Conservation (phyloP, 2,888 invertebrate genomes). For the Lapara coniferarum region DNA sequence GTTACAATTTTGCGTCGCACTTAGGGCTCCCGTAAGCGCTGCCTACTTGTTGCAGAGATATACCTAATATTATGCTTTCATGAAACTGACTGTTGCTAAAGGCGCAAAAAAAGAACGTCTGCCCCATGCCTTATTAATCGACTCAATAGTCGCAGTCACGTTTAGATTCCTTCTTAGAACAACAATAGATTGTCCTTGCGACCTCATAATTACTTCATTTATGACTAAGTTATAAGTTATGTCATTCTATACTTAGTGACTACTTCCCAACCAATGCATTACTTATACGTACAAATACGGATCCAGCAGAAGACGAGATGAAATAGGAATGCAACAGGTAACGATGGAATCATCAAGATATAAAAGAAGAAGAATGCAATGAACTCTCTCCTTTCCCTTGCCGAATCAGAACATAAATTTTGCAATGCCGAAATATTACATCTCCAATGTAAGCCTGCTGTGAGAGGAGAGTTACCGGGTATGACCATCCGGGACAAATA, state of each 20-base stretch:
- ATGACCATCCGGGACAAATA: too few relatives aligned
- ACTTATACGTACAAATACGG: background rate
- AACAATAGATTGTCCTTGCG: constrained; percentile 12
- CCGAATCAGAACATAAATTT: too few relatives aligned
- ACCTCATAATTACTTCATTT: constrained; percentile 9
- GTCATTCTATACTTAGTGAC: background rate
- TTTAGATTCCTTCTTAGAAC: constrained; percentile 13
- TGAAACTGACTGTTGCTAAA: background rate
- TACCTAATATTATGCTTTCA: too few relatives aligned
- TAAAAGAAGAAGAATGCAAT: background rate
- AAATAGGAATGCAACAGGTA: background rate
- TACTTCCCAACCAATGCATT: background rate
- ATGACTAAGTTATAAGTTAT: background rate
- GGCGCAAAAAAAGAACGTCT: too few relatives aligned
- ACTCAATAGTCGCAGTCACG: constrained; percentile 2
- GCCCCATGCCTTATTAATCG: background rate
- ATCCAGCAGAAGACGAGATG: background rate
- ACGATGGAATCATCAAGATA: background rate
- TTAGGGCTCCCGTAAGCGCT: too few relatives aligned
- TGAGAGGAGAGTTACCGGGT: too few relatives aligned
- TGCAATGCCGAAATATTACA: too few relatives aligned
- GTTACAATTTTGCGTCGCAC: too few relatives aligned
- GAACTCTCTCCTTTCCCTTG: too few relatives aligned
- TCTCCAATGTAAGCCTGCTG: too few relatives aligned
- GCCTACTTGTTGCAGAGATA: too few relatives aligned